Evolutionary conservation across 2,113 vertebrate genomes (phyloP).

Genomic region (Agapornis roseicollis): DNA sequence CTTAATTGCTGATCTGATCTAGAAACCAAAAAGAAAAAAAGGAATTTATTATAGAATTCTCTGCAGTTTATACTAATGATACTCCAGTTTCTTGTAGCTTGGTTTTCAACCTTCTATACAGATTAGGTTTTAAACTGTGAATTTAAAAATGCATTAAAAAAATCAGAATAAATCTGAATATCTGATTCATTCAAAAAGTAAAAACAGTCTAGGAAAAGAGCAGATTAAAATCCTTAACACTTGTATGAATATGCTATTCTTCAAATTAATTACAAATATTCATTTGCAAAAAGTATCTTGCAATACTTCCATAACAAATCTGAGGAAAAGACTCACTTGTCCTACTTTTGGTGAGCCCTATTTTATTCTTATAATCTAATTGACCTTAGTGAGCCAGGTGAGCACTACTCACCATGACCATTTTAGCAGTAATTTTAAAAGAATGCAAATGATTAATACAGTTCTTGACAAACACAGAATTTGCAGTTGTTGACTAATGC

Average conservation of each 20-base stretch:
- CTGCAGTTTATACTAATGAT: not conserved
- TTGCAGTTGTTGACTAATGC: not conserved
- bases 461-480: not conserved
- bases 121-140: not conserved
- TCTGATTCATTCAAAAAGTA: not conserved
- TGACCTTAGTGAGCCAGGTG: not conserved
- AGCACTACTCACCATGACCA: not conserved
- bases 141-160: not conserved
- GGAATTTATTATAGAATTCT: not conserved
- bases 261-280: not conserved
- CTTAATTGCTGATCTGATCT: not conserved
- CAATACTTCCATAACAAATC: not conserved
- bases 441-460: not conserved
- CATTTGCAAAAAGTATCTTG: not conserved
- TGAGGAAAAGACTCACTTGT: not conserved
- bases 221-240: not conserved
- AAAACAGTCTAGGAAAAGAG: not conserved
- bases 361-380: not conserved
- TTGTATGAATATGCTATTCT: not conserved
- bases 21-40: not conserved
- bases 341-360: not conserved
- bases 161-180: not conserved
- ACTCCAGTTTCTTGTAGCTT: not conserved
- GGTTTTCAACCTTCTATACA: not conserved
- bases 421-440: not conserved